Evolutionary conservation across 2,113 vertebrate genomes (phyloP).

Genomic region (Ptyas mucosa): DNA sequence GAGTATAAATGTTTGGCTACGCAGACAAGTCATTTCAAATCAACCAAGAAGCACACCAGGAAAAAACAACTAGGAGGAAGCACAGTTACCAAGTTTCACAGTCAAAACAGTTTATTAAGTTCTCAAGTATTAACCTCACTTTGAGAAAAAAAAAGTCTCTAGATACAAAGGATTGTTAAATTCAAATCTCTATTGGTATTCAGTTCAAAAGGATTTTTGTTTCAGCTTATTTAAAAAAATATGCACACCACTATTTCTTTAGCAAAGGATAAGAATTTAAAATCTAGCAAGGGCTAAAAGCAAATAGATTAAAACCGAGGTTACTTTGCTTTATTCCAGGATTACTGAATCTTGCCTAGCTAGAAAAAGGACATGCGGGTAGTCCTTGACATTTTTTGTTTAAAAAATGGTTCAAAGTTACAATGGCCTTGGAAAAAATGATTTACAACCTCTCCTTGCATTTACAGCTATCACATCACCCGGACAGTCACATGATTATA

Average conservation of each 20-base stretch:
- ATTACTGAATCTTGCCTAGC: neutral
- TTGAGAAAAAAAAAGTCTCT: neutral
- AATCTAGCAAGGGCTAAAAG: neutral
- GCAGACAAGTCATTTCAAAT: neutral
- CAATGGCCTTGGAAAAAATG: neutral
- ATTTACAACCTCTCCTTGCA: neutral
- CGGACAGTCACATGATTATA: too few species aligned
- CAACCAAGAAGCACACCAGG: neutral
- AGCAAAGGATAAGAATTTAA: constrained; percentile 39
- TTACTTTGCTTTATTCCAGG: neutral
- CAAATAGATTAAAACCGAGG: neutral
- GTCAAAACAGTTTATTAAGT: neutral
- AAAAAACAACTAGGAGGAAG: neutral
- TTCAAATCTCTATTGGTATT: neutral
- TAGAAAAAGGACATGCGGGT: neutral
- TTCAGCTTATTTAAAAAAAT: neutral
- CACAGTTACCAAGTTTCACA: neutral
- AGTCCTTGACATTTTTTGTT: neutral
- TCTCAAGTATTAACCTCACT: neutral
- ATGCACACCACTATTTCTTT: neutral
- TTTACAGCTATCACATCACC: neutral
- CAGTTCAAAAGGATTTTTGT: neutral
- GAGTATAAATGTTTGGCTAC: neutral
- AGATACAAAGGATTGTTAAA: neutral
- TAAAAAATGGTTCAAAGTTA: neutral